Percentiles rank a stretch among this genome's conserved stretches.
phyloP scores from a whole-genome alignment of 2,888 invertebrate species.

The Xestia sexstrigata region DNA sequence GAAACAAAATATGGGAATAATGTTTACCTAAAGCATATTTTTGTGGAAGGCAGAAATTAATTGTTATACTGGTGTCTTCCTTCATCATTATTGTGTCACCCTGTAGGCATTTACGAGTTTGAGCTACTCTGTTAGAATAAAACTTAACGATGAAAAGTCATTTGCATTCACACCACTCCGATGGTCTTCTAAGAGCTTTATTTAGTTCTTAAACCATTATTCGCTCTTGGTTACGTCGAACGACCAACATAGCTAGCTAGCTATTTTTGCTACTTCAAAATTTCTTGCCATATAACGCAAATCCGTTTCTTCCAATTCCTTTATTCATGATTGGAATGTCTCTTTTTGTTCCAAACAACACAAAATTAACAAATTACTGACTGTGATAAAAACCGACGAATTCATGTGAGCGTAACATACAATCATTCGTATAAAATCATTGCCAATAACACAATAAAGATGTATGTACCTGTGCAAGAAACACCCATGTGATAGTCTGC shows the following conservation, averaged over 20 bases:
- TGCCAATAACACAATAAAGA: slow-evolving; percentile 65
- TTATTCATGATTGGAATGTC: slow-evolving; percentile 8
- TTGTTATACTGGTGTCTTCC: background rate
- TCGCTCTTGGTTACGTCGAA: background rate
- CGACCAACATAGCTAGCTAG: too few species aligned
- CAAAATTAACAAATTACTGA: slow-evolving; percentile 49
- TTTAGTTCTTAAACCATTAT: too few species aligned
- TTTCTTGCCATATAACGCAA: too few species aligned
- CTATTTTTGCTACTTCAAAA: too few species aligned
- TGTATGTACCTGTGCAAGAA: slow-evolving; percentile 53
- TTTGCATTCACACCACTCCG: background rate
- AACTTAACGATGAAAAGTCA: background rate
- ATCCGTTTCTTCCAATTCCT: too few species aligned
- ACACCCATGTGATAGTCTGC: slow-evolving; percentile 34
- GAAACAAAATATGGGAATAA: too few species aligned
- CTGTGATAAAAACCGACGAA: slow-evolving; percentile 59
- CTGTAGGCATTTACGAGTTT: background rate
- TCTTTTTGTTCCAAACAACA: slow-evolving; percentile 32
- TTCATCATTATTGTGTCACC: too few species aligned
- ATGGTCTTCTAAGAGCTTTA: background rate
- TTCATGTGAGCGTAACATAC: slow-evolving; percentile 61
- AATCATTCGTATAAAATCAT: slow-evolving; percentile 64
- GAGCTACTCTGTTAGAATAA: background rate
- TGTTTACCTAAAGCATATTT: background rate
- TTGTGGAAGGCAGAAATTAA: background rate